Base-by-base conservation (phyloP, 2,113 vertebrate genomes). In the Anhinga rufa region DNA sequence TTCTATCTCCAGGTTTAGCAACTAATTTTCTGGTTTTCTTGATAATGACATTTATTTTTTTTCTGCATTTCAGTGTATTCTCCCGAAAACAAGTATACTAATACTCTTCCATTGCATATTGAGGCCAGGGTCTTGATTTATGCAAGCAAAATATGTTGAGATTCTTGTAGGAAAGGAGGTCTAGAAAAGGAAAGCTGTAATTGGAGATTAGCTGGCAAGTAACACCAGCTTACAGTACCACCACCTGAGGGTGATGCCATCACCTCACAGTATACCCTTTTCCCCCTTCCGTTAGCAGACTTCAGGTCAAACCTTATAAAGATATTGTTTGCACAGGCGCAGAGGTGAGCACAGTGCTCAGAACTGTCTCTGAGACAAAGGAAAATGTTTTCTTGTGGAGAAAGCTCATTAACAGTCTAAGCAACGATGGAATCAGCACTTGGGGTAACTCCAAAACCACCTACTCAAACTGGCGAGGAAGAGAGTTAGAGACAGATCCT, bases 361-460 rank as follows among this genome's bases (percentile, higher is more conserved):
- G 52, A 96, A 60, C 44, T 44, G 20, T 36, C 46, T 70, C 68
- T 57, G 68, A 94, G 74, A 92, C 60, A 86, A 90, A 79, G 22
- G 38, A 87, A 87, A 84, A 61, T 51, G 17, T 66, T 79, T 81
- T 78, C 20, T 89, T 44, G 46, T 74, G 26, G 15, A 66, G 57
- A 75, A 83, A 92, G 14, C 76, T 91, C 62, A 69, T 93, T 92
- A 96, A 69, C 16, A 87, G 46, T 58, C 65, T 75, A 89, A 94
- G 57, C 65, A 89, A 76, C 1, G 49, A 82, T 34, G 54, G 66
- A 95, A 92, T 83, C 69, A 85, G 81, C 70, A 78, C 44, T 86
- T 95, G 83, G 55, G 49, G 60, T 79, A 95, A 68, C 71, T 97
- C 90, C 88, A 96, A 96, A 95, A 81, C 64, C 75, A 83, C 75